Evolutionary conservation across 2,113 vertebrate species (phyloP), one percentile per base, ranked within the genome.

Genomic region (Mustelus asterias): DNA sequence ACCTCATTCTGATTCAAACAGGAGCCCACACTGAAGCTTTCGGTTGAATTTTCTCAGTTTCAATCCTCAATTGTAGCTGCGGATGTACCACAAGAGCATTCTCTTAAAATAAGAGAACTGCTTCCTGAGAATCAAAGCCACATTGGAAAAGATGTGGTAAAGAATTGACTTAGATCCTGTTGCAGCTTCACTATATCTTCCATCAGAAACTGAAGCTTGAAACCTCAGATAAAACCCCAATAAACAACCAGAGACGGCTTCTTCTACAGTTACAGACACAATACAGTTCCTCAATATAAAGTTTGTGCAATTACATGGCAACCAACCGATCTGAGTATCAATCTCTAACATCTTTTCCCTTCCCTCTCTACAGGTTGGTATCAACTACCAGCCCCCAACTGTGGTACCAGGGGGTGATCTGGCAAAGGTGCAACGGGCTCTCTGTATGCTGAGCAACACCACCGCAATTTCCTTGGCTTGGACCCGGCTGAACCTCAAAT

Each of bases 361-460:
- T 88, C 86, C 48, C 37, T 76, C 72, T 33, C 5, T 3, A 54
- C 29, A 96, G 80, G 95, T 90, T 80, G 95, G 95, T 54, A 96
- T 96, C 95, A 96, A 96, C 37, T 90, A 90, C n/a, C 80, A 86
- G 60, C 95, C 95, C 24, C 80, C 80, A 1, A 90, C 95, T 0
- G 83, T 88, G 95, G 95, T 96, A 13, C 95, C 95, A 60, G 95
- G 80, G 83, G 95, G 95, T 26, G 95, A 90, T 5, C 95, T 96
- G 72, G 95, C 41, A 18, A 96, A 96, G 83, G 95, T 96, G 44
- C 72, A 90, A 58, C 54, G 95, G 20, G 95, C 95, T 58, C 67
- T 96, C 10, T 90, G 95, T 48, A 63, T 90, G 80, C 83, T 96
- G 44, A 60, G 41, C 83, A 90, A 96, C 95, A 96, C 83, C 83